Conservation (phyloP, 2,888 invertebrate genomes). For the Idaea aversata region DNA sequence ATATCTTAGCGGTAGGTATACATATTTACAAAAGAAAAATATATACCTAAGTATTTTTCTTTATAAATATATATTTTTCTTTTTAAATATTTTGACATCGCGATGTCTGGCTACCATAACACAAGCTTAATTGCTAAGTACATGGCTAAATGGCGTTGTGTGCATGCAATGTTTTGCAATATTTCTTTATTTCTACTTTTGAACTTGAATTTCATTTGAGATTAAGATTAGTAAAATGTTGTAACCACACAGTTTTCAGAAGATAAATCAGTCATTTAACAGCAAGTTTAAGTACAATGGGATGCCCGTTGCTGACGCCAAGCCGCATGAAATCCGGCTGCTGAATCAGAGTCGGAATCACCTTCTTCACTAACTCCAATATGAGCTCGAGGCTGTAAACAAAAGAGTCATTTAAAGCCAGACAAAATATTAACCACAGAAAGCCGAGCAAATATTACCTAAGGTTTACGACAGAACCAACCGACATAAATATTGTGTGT, state of each 20-base stretch:
- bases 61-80: too few relatives aligned
- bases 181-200: not conserved
- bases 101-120: too few relatives aligned
- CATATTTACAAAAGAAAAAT: not conserved
- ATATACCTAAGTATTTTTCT: not conserved
- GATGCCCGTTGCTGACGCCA: conserved; percentile 67
- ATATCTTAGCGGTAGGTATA: not conserved
- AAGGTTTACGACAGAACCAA: too few relatives aligned
- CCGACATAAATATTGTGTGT: too few relatives aligned
- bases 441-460: too few relatives aligned
- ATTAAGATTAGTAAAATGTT: not conserved
- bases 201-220: not conserved
- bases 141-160: too few relatives aligned
- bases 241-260: not conserved
- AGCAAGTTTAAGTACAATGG: conserved; percentile 43
- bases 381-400: conserved; percentile 56
- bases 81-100: too few relatives aligned
- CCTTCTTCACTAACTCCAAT: conserved; percentile 65
- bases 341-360: conserved; percentile 93
- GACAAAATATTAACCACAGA: too few relatives aligned
- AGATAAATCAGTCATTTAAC: not conserved
- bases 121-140: not conserved
- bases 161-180: too few relatives aligned
- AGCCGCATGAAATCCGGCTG: conserved; percentile 88
- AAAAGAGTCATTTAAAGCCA: conserved; percentile 17